These are phyloP conservation scores for Drosophila rubida DNA, from an alignment of 2,888 invertebrate species.

Conservation along the genomic window DNA sequence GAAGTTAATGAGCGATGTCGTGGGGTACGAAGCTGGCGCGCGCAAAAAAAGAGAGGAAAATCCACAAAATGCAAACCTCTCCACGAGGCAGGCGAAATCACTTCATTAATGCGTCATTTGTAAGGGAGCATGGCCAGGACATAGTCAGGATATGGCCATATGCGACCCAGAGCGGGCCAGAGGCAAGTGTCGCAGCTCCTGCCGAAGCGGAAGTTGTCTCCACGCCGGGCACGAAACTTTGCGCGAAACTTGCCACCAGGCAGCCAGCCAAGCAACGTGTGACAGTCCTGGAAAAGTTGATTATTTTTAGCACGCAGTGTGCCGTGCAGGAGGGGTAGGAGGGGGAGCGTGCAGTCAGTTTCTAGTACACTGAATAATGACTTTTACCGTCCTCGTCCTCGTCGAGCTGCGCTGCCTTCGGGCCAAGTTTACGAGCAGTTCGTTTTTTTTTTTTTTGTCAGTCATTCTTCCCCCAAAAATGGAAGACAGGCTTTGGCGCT, in stretches of 20 bases:
- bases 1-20: conserved; percentile 69
- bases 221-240: conserved; percentile 64
- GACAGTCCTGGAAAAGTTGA: conserved; percentile 81
- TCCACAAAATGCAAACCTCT: conserved; percentile 56
- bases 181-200: conserved; percentile 29
- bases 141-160: conserved; percentile 54
- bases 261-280: conserved; percentile 64
- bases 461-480: conserved; percentile 24
- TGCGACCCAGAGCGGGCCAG: conserved; percentile 46
- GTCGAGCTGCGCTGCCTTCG: conserved; percentile 56
- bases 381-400: conserved; percentile 60
- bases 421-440: conserved; percentile 74
- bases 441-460: conserved; percentile 58
- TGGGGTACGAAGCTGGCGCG: conserved; percentile 2
- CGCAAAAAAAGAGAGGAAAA: conserved; percentile 42
- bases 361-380: conserved; percentile 80
- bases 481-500: conserved; percentile 31
- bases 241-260: conserved; percentile 72
- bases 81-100: conserved; percentile 76
- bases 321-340: background rate
- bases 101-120: conserved; percentile 84
- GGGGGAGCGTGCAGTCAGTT: conserved; percentile 44
- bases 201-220: conserved; percentile 68
- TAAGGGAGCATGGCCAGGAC: conserved; percentile 60
- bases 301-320: conserved; percentile 72